Base-by-base conservation (phyloP, 2,888 invertebrate genomes). In the Lordiphosa andalusiaca region DNA sequence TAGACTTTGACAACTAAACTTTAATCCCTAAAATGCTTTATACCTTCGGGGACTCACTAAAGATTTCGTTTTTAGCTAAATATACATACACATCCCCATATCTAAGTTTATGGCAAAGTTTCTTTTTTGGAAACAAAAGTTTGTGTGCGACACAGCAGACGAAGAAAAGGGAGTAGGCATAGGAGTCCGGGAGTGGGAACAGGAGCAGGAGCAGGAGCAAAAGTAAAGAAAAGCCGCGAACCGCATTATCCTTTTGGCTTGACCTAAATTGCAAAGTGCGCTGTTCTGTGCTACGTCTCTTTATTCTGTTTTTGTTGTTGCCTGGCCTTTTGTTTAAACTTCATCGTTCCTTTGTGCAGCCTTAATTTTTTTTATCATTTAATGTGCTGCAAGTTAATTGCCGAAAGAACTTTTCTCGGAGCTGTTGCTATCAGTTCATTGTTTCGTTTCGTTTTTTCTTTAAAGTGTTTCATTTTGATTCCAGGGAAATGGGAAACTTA, bases 301-400 rank as follows among this genome's bases (percentile, higher is more conserved):
- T 21, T 37, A 19, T 35, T 35, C 56, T 53, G 71, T 48, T 47
- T 47, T 56, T 55, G 38, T 47, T 64, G 39, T 38, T 63, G 12
- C 47, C 47, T 36, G 44, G 57, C 65, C 67, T 67, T 69, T 69
- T 76, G 73, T 80, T 44, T 53, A 51, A 69, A 81, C 56, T 71
- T 72, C 53, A 74, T 62, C 60, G 64, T 57, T 42, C 38, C 42
- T 46, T 62, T 63, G 42, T 52, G 53, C 39, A 19, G 33, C 6
- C 16, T 39, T 38, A 35, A 49, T 46, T 54, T 53, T 38, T 71
- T 71, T 73, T 77, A 77, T 74, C 74, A 74, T 72, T 74, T 70
- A 70, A 77, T 74, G 77, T 67, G 69, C 68, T 66, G 71, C 72
- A 74, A 74, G 81, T 77, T 77, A 81, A 77, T 77, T 81, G 74